A percentile compares a stretch with the other conserved stretches of the same genome.
Evolutionary conservation across 2,888 invertebrate species (phyloP).

Genomic region (Leucophenga montana): DNA sequence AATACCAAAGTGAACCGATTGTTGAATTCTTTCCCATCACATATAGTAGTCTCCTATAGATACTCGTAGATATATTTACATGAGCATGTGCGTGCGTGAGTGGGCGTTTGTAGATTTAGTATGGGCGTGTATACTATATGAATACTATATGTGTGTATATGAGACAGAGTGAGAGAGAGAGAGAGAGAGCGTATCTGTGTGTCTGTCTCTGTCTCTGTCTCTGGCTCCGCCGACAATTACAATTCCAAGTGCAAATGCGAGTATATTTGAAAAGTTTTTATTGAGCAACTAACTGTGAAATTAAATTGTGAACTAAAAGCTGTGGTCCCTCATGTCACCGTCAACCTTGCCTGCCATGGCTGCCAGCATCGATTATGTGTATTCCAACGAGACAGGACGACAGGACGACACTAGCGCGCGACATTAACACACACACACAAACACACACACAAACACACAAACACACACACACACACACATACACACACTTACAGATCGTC

Average conservation of each 20-base stretch:
- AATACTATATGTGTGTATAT: no score
- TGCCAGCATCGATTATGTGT: conserved; percentile 17
- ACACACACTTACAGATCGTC: neutral
- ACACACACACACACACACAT: neutral
- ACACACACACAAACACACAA: conserved; percentile 2
- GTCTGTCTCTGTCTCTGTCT: neutral
- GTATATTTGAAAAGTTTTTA: conserved; percentile 48
- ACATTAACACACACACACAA: no score
- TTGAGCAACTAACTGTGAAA: conserved; percentile 62
- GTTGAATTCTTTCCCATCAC: no score
- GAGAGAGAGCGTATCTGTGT: no score
- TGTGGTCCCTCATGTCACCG: conserved; percentile 39
- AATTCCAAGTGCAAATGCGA: conserved; percentile 6
- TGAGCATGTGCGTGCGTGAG: neutral
- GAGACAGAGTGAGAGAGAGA: no score
- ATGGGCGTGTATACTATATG: neutral
- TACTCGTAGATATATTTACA: neutral
- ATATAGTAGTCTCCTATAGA: neutral
- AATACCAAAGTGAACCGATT: no score
- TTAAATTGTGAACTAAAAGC: conserved; percentile 64
- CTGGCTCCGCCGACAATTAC: neutral
- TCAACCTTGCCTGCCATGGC: no score
- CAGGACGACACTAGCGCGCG: no score
- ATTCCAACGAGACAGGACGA: neutral
- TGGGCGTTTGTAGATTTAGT: neutral